A percentile compares a stretch with the other conserved stretches of the same genome.
phyloP scores from a whole-genome alignment of 2,888 invertebrate genomes.

The Perizoma affinitatum region DNA sequence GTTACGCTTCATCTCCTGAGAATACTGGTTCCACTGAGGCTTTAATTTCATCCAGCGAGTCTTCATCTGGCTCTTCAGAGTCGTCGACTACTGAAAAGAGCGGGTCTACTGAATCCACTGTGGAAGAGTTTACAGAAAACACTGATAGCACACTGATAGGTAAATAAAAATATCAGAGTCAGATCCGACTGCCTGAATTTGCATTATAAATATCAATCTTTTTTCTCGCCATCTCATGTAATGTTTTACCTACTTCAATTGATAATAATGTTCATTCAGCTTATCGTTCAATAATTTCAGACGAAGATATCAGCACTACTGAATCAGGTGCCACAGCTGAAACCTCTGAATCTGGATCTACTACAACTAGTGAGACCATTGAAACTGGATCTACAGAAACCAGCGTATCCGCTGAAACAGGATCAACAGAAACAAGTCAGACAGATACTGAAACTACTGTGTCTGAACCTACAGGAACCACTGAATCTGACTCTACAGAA shows the following conservation, averaged over 20 bases:
- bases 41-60: slow-evolving; percentile 1
- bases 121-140: slow-evolving; percentile 4
- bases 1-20: not conserved
- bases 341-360: slow-evolving; percentile 29
- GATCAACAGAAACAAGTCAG: slow-evolving; percentile 14
- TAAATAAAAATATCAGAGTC: not conserved
- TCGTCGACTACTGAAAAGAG: slow-evolving; percentile 6
- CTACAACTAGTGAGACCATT: slow-evolving; percentile 31
- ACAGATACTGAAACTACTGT: slow-evolving; percentile 13
- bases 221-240: no score
- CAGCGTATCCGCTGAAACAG: slow-evolving; percentile 19
- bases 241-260: no score
- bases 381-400: slow-evolving; percentile 32
- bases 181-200: no score
- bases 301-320: not conserved
- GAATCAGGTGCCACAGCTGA: slow-evolving; percentile 9
- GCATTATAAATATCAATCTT: no score
- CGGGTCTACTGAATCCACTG: not conserved
- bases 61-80: slow-evolving; percentile 23
- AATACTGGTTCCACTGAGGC: slow-evolving; percentile 17
- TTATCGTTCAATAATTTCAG: no score
- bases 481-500: slow-evolving; percentile 17
- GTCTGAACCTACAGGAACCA: slow-evolving; percentile 8
- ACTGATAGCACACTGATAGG: slow-evolving; percentile 5
- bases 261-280: no score